Evolutionary conservation across 2,888 invertebrate species (phyloP).

Genomic region (Lasioglossum oenotherae): DNA sequence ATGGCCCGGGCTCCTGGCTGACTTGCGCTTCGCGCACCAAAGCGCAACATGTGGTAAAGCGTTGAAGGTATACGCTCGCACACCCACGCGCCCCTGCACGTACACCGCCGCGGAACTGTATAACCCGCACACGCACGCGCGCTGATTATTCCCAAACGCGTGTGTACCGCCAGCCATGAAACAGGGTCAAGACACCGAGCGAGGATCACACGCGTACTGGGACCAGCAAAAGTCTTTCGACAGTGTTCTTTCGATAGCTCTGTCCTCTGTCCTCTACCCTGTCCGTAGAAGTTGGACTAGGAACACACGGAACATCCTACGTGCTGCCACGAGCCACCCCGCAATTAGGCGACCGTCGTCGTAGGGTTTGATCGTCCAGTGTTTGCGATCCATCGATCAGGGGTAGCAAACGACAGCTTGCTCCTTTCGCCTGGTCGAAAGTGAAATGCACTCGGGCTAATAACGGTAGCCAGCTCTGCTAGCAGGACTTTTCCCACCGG

Average conservation of each 20-base stretch:
- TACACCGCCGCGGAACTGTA: slow-evolving; percentile 43
- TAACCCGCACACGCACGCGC: slow-evolving; percentile 59
- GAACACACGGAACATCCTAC: background rate
- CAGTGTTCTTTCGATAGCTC: background rate
- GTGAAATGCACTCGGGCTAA: slow-evolving; percentile 11
- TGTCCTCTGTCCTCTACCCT: background rate
- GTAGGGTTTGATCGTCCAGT: background rate
- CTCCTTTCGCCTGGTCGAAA: background rate
- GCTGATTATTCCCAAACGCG: slow-evolving; percentile 50
- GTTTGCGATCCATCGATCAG: slow-evolving; percentile 13
- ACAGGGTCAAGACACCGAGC: slow-evolving; percentile 62
- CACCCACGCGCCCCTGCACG: slow-evolving; percentile 1
- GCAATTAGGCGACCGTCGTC: background rate
- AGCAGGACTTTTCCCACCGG: background rate
- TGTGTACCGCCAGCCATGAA: slow-evolving; percentile 48
- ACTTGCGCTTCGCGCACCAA: slow-evolving; percentile 82
- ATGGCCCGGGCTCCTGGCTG: slow-evolving; percentile 83
- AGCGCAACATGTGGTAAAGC: slow-evolving; percentile 83
- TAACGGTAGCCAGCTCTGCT: background rate
- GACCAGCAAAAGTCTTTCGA: background rate
- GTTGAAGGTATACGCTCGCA: slow-evolving; percentile 70
- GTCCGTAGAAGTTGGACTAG: background rate
- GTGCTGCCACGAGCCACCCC: background rate
- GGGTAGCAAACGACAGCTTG: slow-evolving; percentile 7
- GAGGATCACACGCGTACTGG: slow-evolving; percentile 49